phyloP scores from a whole-genome alignment of 2,113 vertebrate species.

The Psilopsiagon aymara region DNA sequence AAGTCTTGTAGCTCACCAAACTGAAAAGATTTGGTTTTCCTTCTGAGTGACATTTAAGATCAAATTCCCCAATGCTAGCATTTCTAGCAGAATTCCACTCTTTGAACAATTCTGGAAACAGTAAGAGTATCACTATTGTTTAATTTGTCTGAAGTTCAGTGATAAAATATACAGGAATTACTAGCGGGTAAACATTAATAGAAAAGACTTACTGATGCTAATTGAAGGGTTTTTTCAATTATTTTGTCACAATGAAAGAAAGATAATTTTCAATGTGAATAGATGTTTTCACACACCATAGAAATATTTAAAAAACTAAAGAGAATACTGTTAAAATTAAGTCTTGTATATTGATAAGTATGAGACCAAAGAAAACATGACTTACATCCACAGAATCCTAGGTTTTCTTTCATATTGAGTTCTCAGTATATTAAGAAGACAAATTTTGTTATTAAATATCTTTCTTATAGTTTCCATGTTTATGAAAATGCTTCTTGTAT shows the following conservation, averaged over 20 bases:
- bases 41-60: background rate
- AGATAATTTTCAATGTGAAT: background rate
- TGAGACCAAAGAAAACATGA: background rate
- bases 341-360: background rate
- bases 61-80: background rate
- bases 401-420: background rate
- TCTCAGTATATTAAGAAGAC: background rate
- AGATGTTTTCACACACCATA: background rate
- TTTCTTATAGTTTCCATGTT: background rate
- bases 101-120: background rate
- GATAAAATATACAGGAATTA: background rate
- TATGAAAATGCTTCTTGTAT: background rate
- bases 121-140: background rate
- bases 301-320: background rate
- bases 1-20: background rate
- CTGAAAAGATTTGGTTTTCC: accelerated
- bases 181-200: accelerated
- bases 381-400: background rate
- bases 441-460: background rate
- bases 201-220: background rate
- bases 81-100: background rate
- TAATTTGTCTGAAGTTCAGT: background rate
- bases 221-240: background rate
- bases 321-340: background rate
- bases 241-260: background rate